phyloP scores from a whole-genome alignment of 2,888 invertebrate genomes.

The Graphium colonna region DNA sequence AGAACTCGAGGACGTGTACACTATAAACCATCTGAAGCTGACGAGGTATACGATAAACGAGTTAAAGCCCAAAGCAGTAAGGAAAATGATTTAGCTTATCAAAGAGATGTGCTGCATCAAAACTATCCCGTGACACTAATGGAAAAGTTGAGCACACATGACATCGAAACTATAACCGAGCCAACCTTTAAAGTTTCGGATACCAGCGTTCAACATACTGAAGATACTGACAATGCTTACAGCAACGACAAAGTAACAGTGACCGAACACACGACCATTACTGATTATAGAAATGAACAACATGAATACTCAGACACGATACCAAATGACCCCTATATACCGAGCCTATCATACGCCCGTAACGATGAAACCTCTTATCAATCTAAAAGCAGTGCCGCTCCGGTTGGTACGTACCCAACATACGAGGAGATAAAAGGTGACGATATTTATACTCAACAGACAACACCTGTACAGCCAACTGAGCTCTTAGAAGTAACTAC shows the following conservation, averaged over 20 bases:
- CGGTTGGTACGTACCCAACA: constrained; percentile 42
- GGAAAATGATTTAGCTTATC: constrained; percentile 77
- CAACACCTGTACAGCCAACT: constrained; percentile 41
- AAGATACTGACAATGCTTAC: constrained; percentile 68
- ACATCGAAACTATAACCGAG: constrained; percentile 71
- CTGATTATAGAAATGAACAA: constrained; percentile 44
- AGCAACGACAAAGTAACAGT: constrained; percentile 60
- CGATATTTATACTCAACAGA: constrained; percentile 43
- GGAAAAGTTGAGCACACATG: constrained; percentile 69
- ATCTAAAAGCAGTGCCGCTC: constrained; percentile 48
- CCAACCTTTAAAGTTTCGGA: constrained; percentile 46
- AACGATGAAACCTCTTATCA: constrained; percentile 50
- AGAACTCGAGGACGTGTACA: constrained; percentile 77
- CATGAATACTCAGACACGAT: constrained; percentile 44
- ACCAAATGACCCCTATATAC: constrained; percentile 48
- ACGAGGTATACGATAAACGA: constrained; percentile 53
- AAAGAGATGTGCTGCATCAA: constrained; percentile 82
- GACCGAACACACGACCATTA: constrained; percentile 44
- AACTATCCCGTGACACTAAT: constrained; percentile 81
- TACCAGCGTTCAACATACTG: constrained; percentile 44
- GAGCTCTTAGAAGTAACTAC: constrained; percentile 39
- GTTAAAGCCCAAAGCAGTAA: constrained; percentile 44
- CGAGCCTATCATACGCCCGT: constrained; percentile 42
- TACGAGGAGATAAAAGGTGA: constrained; percentile 51
- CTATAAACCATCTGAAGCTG: constrained; percentile 65